Evolutionary conservation across 2,888 invertebrate species (phyloP), one percentile per base, ranked within the genome.

Genomic region (Callimorpha dominula): DNA sequence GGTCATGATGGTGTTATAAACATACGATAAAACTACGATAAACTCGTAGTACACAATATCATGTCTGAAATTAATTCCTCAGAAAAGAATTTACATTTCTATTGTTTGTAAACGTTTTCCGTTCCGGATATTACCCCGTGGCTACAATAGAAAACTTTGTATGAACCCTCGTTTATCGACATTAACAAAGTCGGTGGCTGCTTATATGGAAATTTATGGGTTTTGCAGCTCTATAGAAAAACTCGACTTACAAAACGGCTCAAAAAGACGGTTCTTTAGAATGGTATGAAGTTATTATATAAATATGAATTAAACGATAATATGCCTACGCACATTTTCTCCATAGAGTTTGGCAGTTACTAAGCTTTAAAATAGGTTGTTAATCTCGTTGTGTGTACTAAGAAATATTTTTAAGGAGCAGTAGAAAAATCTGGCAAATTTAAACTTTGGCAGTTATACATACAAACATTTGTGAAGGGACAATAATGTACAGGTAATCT

Each of bases 141-240:
- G 71, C 17, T 77, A 75, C 75, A 74, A 78, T 72, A 71, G 77
- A 78, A 72, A 77, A 74, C 52, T 71, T 75, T 75, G 74, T 71
- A 74, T 69, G 77, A 71, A 72, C 52, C 70, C 71, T 62, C 63
- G 65, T 74, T 65, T 49, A 67, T 74, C 67, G 65, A 68, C 68
- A 68, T 74, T 75, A 72, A 73, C 68, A 71, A 60, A 31, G 20
- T 31, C 6, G 60, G 60, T 67, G 12, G 67, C 52, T 11, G 67
- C n/a, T 43, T 54, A 14, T 11, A 67, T 52, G 42, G 14, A 42
- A 43, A 20, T 54, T 42, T 65, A 49, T 65, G 65, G 49, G 15
- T 65, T 49, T 50, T 49, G 60, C 31, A 49, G 31, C 20, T 20
- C 65, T 14, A 54, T 40, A 42, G 12, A 54, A 42, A n/a, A 31